Evolutionary conservation across 2,888 invertebrate species (phyloP).

Genomic region (Automeris io): DNA sequence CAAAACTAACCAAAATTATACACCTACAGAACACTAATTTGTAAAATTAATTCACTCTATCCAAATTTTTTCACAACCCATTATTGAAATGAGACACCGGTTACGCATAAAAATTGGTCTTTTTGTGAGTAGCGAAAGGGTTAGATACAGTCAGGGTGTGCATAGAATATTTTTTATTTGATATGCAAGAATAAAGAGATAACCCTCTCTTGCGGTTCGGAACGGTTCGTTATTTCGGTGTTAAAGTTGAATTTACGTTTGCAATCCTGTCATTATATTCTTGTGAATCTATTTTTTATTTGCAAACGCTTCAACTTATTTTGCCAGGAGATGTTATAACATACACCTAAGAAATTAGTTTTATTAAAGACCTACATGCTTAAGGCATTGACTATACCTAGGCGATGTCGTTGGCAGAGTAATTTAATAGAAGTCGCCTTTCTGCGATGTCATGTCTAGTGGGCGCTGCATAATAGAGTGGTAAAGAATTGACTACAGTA

Average conservation of each 20-base stretch:
- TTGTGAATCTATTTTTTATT: neutral
- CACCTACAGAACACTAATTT: conserved; percentile 1
- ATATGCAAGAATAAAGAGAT: conserved; percentile 29
- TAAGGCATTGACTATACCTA: too few species aligned
- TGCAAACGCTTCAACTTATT: neutral
- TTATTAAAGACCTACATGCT: too few species aligned
- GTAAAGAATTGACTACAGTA: too few species aligned
- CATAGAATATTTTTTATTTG: conserved; percentile 22
- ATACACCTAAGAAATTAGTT: too few species aligned
- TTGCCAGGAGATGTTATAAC: too few species aligned
- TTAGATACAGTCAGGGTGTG: conserved; percentile 44
- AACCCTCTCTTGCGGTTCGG: conserved; percentile 62
- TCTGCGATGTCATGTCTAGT: too few species aligned
- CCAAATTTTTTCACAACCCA: conserved; percentile 52
- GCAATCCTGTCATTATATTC: conserved; percentile 18
- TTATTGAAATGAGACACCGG: conserved; percentile 77
- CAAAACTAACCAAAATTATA: too few species aligned
- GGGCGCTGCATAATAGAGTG: too few species aligned
- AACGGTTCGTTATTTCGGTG: conserved; percentile 65
- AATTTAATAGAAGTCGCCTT: too few species aligned
- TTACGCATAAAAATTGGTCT: conserved; percentile 72
- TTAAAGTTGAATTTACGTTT: conserved; percentile 61
- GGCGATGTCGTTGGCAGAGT: too few species aligned
- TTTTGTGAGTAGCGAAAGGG: conserved; percentile 60
- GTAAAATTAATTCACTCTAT: neutral